phyloP scores from a whole-genome alignment of 2,797 vertebrate genomes.

The Oreortyx pictus region DNA sequence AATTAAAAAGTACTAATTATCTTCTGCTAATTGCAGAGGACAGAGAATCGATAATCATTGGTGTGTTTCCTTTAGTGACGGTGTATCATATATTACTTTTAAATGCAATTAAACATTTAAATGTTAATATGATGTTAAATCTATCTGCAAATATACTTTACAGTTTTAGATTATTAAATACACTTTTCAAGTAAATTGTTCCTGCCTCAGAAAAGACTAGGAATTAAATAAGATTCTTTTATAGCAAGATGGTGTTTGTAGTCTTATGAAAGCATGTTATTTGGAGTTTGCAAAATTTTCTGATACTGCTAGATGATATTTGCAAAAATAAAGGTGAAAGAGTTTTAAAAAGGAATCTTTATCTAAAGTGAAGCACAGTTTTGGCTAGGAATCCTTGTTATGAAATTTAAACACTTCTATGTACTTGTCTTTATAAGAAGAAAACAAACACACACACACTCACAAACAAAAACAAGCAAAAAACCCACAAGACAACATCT shows the following conservation, averaged over 20 bases:
- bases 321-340: constrained; percentile 3
- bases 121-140: background rate
- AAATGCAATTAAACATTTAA: background rate
- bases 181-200: background rate
- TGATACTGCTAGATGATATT: background rate
- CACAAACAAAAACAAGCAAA: no score
- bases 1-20: background rate
- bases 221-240: background rate
- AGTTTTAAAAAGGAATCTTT: background rate
- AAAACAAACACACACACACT: background rate
- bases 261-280: background rate
- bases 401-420: background rate
- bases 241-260: background rate
- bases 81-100: background rate
- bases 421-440: background rate
- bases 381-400: background rate
- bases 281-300: background rate
- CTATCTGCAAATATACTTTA: background rate
- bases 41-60: background rate
- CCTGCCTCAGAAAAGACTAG: background rate
- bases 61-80: background rate
- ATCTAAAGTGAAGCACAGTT: background rate
- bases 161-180: background rate
- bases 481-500: no score
- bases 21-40: background rate